A percentile compares a stretch with the other conserved stretches of the same genome.
These are phyloP conservation scores for Tonatia bakeri DNA, from an alignment of 2,113 vertebrate genomes.

Conservation along the genomic window DNA sequence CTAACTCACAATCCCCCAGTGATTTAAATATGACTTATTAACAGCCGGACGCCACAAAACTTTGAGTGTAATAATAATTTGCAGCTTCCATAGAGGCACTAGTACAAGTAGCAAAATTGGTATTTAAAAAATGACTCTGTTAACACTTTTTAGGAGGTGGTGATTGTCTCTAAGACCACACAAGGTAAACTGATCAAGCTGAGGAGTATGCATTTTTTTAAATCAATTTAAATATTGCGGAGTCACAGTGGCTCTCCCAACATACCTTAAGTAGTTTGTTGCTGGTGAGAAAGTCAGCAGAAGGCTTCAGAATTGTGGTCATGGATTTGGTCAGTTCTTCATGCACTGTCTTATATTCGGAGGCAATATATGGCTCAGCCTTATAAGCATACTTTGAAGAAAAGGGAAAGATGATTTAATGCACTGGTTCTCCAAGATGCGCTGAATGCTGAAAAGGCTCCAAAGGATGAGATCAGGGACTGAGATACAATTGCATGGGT, in stretches of 20 bases:
- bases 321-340: slow-evolving; percentile 97
- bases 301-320: slow-evolving; percentile 97
- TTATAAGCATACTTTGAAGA: slow-evolving; percentile 91
- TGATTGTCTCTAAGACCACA: background rate
- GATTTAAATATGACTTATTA: background rate
- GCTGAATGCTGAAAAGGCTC: background rate
- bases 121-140: background rate
- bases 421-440: background rate
- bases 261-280: slow-evolving; percentile 98
- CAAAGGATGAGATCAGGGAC: background rate
- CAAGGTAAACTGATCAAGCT: background rate
- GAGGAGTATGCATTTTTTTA: background rate
- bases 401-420: slow-evolving; percentile 24
- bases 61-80: background rate
- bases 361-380: slow-evolving; percentile 89
- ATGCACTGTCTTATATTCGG: slow-evolving; percentile 89
- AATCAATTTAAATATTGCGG: background rate
- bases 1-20: background rate
- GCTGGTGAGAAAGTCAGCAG: slow-evolving; percentile 97
- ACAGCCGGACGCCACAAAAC: background rate
- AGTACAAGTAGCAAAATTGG: background rate
- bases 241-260: background rate
- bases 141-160: background rate
- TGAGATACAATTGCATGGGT: background rate
- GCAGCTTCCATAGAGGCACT: background rate